Evolutionary conservation across 1,140 invertebrate species (phyloP).

Genomic region (Diprion similis): DNA sequence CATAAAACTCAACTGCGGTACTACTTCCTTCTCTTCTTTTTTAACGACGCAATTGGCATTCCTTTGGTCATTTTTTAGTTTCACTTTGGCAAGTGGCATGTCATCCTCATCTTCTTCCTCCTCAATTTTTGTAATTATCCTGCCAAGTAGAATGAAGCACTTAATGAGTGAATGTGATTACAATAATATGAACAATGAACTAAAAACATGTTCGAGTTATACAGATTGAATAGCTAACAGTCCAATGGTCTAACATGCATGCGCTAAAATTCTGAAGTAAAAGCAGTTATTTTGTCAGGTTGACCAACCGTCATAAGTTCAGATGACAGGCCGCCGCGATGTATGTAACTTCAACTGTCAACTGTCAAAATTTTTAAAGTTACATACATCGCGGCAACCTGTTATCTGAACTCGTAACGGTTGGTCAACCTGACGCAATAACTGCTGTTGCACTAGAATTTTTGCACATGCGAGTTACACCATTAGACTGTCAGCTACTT

Average conservation of each 20-base stretch:
- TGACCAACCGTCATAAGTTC: too few relatives aligned
- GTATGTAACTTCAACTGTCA: too few relatives aligned
- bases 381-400: too few relatives aligned
- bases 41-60: constrained; percentile 49
- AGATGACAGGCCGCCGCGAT: too few relatives aligned
- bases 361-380: too few relatives aligned
- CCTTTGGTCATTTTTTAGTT: constrained; percentile 59
- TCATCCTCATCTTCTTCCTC: constrained; percentile 90
- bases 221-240: neutral
- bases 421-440: too few relatives aligned
- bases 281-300: too few relatives aligned
- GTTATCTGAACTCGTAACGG: too few relatives aligned
- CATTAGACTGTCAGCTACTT: too few relatives aligned
- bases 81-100: constrained; percentile 76
- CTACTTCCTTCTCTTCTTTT: constrained; percentile 59
- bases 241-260: too few relatives aligned
- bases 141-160: constrained; percentile 28
- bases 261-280: too few relatives aligned
- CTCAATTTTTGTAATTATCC: constrained; percentile 59
- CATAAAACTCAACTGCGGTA: constrained; percentile 56
- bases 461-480: constrained; percentile 8
- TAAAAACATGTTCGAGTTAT: constrained; percentile 12
- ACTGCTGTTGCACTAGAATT: neutral
- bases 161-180: constrained; percentile 8
- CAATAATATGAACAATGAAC: neutral